These are phyloP conservation scores for Diadema setosum DNA, from an alignment of 35 echinoderm and acorn worm genomes.

Conservation along the genomic window DNA sequence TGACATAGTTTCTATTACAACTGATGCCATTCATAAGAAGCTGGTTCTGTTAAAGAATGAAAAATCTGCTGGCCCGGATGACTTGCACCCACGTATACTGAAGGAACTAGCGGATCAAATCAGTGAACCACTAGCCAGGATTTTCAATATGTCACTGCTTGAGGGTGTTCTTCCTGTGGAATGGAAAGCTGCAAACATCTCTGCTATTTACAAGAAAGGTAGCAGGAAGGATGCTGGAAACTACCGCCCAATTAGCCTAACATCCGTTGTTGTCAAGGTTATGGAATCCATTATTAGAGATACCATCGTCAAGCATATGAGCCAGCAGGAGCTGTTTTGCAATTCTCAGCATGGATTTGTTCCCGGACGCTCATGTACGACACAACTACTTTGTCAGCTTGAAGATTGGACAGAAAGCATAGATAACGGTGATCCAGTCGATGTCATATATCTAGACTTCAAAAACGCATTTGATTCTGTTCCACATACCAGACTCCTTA, in stretches of 20 bases:
- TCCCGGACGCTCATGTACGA: background rate
- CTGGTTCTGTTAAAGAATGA: background rate
- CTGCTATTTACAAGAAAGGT: background rate
- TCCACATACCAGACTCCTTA: background rate
- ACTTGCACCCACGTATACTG: background rate
- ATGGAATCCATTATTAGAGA: too few species aligned
- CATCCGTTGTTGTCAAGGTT: background rate
- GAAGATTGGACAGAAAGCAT: background rate
- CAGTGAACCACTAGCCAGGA: background rate
- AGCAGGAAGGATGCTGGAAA: background rate
- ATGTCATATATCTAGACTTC: constrained; percentile 21
- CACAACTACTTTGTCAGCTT: background rate
- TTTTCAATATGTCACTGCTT: constrained; percentile 8
- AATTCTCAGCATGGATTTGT: background rate
- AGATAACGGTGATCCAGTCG: constrained; percentile 10
- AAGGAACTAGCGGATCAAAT: background rate
- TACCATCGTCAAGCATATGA: background rate
- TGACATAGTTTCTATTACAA: background rate
- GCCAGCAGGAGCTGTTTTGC: background rate
- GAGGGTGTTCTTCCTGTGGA: background rate
- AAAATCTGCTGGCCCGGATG: background rate
- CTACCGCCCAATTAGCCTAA: background rate
- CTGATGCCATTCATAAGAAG: background rate
- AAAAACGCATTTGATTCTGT: constrained; percentile 21
- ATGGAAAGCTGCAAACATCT: background rate